These are phyloP conservation scores for Columbina picui DNA, from an alignment of 2,113 vertebrate genomes.

Conservation along the genomic window DNA sequence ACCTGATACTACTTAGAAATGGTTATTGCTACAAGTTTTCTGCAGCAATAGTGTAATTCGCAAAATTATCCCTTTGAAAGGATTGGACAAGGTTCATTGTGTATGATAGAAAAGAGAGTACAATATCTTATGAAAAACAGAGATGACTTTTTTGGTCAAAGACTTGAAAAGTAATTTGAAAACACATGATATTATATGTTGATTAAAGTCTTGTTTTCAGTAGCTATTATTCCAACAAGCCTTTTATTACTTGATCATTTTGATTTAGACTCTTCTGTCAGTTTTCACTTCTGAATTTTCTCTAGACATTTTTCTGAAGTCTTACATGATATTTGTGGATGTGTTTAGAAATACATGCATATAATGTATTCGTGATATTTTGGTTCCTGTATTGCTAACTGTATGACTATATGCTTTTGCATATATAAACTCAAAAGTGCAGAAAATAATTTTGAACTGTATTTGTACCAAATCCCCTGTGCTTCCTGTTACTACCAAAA, in stretches of 20 bases:
- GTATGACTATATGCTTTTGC: neutral
- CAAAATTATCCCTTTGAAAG: conserved; percentile 21
- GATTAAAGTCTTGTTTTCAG: neutral
- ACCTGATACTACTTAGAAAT: neutral
- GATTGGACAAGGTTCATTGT: neutral
- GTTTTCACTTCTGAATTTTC: neutral
- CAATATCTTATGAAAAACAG: neutral
- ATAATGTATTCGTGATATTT: neutral
- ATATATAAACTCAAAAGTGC: neutral
- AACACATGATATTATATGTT: neutral
- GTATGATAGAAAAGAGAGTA: neutral
- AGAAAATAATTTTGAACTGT: neutral
- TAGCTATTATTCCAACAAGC: neutral
- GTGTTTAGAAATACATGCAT: neutral
- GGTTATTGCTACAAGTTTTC: neutral
- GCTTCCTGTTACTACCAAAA: neutral
- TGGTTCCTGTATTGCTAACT: neutral
- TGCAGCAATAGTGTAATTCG: neutral
- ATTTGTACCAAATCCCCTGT: neutral
- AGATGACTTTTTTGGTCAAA: neutral
- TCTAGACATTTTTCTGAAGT: neutral
- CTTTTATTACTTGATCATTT: neutral
- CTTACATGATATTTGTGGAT: neutral
- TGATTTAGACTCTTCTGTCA: neutral
- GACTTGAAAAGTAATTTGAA: neutral